Percentiles rank a stretch among this genome's conserved stretches.
phyloP scores from a whole-genome alignment of 2,888 invertebrate species.

The Cerceris ruficornis region DNA sequence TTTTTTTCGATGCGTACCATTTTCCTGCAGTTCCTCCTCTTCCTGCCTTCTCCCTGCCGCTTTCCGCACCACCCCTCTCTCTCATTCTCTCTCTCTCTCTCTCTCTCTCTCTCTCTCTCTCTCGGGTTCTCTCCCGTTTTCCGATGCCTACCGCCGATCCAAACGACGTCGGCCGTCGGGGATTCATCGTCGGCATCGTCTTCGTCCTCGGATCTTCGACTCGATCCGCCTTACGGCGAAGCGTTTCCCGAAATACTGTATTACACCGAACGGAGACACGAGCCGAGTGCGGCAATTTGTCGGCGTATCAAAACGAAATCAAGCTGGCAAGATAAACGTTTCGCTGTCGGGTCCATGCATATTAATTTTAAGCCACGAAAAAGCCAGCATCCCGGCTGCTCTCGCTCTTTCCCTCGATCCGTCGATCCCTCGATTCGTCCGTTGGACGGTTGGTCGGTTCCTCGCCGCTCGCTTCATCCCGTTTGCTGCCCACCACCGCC shows the following conservation, averaged over 20 bases:
- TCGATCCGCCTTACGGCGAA: too few relatives aligned
- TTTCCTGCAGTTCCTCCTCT: constrained; percentile 10
- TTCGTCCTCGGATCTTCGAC: too few relatives aligned
- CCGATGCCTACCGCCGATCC: background rate
- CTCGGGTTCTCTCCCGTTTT: background rate
- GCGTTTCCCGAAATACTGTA: constrained; percentile 34
- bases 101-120: background rate
- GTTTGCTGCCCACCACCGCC: too few relatives aligned
- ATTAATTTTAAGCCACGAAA: constrained; percentile 81
- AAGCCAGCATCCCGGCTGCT: constrained; percentile 67
- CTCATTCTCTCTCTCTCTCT: background rate
- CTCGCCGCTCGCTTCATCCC: too few relatives aligned
- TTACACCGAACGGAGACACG: constrained; percentile 50
- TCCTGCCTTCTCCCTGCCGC: constrained; percentile 5
- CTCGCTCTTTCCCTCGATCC: background rate
- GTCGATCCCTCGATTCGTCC: constrained; percentile 12
- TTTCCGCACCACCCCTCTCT: background rate
- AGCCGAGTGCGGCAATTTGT: constrained; percentile 73
- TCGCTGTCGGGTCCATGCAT: constrained; percentile 79
- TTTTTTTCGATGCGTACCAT: constrained; percentile 41
- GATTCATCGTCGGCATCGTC: too few relatives aligned
- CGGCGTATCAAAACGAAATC: constrained; percentile 81
- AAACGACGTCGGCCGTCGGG: too few relatives aligned
- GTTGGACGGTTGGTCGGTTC: background rate
- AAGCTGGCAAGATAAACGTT: constrained; percentile 81